Percentiles rank a stretch among this genome's conserved stretches.
phyloP scores from a whole-genome alignment of 2,888 invertebrate genomes.

The Phyllotreta striolata region DNA sequence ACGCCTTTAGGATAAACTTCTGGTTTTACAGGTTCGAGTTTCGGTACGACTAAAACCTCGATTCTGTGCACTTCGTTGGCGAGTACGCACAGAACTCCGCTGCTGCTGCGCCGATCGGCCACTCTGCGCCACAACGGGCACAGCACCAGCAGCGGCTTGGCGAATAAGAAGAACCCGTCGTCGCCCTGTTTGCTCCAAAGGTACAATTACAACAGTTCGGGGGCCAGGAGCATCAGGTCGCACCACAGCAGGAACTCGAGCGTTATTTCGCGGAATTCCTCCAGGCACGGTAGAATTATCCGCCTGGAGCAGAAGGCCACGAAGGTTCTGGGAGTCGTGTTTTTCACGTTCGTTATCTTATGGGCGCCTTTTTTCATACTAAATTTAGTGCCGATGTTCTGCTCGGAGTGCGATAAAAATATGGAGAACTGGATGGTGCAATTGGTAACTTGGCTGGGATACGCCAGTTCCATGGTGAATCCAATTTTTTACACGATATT shows the following conservation, averaged over 20 bases:
- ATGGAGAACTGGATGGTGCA: slow-evolving; percentile 84
- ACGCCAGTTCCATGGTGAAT: slow-evolving; percentile 93
- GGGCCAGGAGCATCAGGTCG: slow-evolving; percentile 65
- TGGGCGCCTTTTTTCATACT: slow-evolving; percentile 97
- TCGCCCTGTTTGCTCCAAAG: slow-evolving; percentile 66
- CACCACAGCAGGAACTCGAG: slow-evolving; percentile 84
- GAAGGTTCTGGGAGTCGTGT: slow-evolving; percentile 92
- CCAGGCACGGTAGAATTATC: slow-evolving; percentile 83
- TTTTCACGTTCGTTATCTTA: slow-evolving; percentile 91
- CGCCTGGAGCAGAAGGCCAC: slow-evolving; percentile 95
- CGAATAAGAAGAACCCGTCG: slow-evolving; percentile 63
- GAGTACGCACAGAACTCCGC: slow-evolving; percentile 56
- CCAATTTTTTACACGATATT: slow-evolving; percentile 96
- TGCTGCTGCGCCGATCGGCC: slow-evolving; percentile 67
- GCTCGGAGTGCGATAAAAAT: slow-evolving; percentile 78
- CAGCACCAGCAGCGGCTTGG: slow-evolving; percentile 42
- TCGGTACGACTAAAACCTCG: slow-evolving; percentile 72
- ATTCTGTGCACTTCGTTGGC: slow-evolving; percentile 64
- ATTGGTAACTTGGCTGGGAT: slow-evolving; percentile 91
- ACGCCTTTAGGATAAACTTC: neutral
- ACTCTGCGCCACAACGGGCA: slow-evolving; percentile 66
- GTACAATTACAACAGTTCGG: slow-evolving; percentile 49
- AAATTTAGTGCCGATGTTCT: slow-evolving; percentile 85
- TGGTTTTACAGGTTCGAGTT: slow-evolving; percentile 67
- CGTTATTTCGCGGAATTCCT: slow-evolving; percentile 81